phyloP scores from a whole-genome alignment of 2,113 vertebrate genomes.

The Cranoglanis bouderius region DNA sequence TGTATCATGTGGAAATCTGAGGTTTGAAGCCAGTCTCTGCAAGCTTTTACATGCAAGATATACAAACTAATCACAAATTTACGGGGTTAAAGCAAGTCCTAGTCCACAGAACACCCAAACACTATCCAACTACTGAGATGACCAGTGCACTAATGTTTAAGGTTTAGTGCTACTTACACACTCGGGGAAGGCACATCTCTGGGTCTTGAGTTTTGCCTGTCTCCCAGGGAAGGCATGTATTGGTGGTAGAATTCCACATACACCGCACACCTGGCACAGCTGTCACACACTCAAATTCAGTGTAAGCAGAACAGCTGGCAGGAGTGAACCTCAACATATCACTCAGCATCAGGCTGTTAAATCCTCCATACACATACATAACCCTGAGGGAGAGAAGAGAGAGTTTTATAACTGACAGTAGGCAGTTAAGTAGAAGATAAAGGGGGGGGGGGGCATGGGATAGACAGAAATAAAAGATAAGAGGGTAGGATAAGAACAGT shows the following conservation, averaged over 20 bases:
- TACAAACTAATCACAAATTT: not conserved
- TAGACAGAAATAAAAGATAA: not conserved
- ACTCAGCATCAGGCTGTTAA: conserved; percentile 93
- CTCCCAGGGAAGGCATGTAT: conserved; percentile 83
- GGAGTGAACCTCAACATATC: conserved; percentile 87
- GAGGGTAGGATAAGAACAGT: not conserved
- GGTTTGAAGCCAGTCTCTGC: not conserved
- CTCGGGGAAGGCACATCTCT: conserved; percentile 49
- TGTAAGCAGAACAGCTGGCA: conserved; percentile 79
- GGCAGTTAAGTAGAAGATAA: not conserved
- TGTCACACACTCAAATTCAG: conserved; percentile 65
- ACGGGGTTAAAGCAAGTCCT: not conserved
- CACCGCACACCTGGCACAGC: conserved; percentile 82
- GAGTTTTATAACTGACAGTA: not conserved
- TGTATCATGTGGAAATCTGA: not conserved
- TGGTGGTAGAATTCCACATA: conserved; percentile 74
- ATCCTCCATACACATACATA: conserved; percentile 96
- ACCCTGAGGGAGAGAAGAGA: conserved; percentile 68
- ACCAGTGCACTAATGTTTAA: not conserved
- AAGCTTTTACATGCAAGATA: not conserved
- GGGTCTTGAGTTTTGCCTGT: not conserved
- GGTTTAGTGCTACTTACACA: conserved; percentile 39
- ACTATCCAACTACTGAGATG: not conserved
- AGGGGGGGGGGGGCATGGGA: not conserved
- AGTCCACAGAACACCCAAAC: not conserved